Evolutionary conservation across 2,113 vertebrate genomes (phyloP).

Genomic region (Phylloscopus whistleri): DNA sequence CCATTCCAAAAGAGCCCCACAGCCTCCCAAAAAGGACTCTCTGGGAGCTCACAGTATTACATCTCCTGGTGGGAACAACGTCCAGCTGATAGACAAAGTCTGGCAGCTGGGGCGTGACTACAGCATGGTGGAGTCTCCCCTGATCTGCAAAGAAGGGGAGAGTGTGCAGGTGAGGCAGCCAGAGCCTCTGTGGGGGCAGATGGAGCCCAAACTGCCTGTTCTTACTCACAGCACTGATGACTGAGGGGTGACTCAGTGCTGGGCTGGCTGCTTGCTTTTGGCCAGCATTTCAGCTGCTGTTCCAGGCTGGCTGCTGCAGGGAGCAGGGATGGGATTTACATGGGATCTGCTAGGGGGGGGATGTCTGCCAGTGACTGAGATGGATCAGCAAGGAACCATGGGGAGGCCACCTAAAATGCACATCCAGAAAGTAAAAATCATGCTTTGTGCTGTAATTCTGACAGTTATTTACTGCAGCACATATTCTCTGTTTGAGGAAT

Average conservation of each 20-base stretch:
- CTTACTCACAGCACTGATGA: not conserved
- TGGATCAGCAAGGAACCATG: not conserved
- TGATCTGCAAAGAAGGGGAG: conserved; percentile 90
- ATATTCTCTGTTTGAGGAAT: not conserved
- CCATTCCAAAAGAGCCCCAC: conserved; percentile 87
- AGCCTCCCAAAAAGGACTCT: conserved; percentile 85
- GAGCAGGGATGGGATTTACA: not conserved
- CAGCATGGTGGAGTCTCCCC: conserved; percentile 90
- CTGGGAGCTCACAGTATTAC: conserved; percentile 83
- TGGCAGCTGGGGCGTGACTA: conserved; percentile 93
- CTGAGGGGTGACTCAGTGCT: not conserved
- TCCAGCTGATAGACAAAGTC: conserved; percentile 86
- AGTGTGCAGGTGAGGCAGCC: conserved; percentile 86
- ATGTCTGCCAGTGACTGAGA: not conserved
- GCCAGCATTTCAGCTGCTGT: not conserved
- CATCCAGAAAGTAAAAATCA: not conserved
- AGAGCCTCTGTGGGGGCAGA: conserved; percentile 48
- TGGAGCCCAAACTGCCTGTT: not conserved
- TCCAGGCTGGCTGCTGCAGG: not conserved
- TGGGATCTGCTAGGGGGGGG: not conserved
- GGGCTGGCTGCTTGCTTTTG: not conserved
- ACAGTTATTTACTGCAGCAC: not conserved
- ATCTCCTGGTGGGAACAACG: conserved; percentile 81
- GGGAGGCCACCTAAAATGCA: not conserved
- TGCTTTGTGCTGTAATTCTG: not conserved